Base-by-base conservation (phyloP, 2,113 vertebrate species). In the Xiphophorus hellerii region DNA sequence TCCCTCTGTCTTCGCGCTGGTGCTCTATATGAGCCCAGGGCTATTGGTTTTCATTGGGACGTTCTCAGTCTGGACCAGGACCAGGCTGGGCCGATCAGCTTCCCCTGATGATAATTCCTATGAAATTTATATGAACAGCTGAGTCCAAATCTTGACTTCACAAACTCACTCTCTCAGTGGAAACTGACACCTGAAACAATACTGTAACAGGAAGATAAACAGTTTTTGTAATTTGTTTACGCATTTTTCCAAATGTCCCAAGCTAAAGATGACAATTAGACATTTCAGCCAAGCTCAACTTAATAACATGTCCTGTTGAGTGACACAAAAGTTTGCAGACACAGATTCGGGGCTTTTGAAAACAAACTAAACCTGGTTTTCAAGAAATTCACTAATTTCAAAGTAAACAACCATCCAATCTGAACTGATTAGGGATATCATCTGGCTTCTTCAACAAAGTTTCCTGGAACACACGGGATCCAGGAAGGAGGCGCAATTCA, bases 11-110 rank as follows among this genome's bases (percentile, higher is more conserved):
- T 92, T 90, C 82, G 82, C 78, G 62, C 83, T 84, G 90, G 78
- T 90, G 88, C 89, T 90, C 91, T 84, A 89, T 86, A 91, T 92
- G 88, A 85, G 93, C 93, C 90, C 85, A 31, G 85, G 92, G 92
- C 93, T 79, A 91, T 92, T 90, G 86, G 87, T 89, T 93, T 90
- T 92, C 84, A 90, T 89, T 93, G 84, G 80, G 83, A 71, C 84
- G 79, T 87, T 78, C 44, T 48, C 85, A 89, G 87, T 87, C 89
- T 88, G 87, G 90, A 83, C 86, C 72, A 2, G 81, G 83, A 87
- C 81, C 88, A 77, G 87, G 74, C 74, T 62, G n/a, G 83, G 80
- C 76, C 61, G 81, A 77, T 76, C 86, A 35, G 65, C 66, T 63
- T 48, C 71, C 83, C 61, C 74, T 71, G 76, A 84, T 78, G 75